Evolutionary conservation across 2,113 vertebrate genomes (phyloP).

Genomic region (Azemiops feae): DNA sequence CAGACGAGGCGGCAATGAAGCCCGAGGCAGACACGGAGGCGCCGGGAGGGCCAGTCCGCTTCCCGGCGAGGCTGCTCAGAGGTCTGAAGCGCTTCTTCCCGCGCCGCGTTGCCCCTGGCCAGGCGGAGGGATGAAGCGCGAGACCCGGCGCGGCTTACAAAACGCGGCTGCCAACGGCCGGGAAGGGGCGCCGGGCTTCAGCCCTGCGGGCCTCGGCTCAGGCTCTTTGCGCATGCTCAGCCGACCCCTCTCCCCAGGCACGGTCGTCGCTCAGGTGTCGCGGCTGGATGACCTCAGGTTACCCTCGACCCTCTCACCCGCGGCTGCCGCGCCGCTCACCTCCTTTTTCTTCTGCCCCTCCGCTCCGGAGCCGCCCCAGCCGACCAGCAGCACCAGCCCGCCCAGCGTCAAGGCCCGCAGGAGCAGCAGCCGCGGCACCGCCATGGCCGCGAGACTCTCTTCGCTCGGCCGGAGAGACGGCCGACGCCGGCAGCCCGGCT

Average conservation of each 20-base stretch:
- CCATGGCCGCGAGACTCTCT: slow-evolving; percentile 15
- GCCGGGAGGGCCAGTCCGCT: neutral
- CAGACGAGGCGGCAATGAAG: neutral
- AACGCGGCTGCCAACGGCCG: too few species aligned
- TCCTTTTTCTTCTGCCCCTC: slow-evolving; percentile 82
- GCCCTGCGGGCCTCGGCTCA: neutral
- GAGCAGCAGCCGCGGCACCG: slow-evolving; percentile 1
- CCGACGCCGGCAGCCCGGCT: neutral
- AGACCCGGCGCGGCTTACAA: too few species aligned
- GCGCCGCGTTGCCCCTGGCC: too few species aligned
- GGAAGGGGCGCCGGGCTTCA: neutral
- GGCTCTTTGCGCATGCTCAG: neutral
- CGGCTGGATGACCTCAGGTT: neutral
- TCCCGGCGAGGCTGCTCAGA: neutral
- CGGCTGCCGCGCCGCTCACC: slow-evolving; percentile 55
- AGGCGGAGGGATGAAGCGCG: neutral
- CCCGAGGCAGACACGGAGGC: neutral
- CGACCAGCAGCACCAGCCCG: slow-evolving; percentile 39
- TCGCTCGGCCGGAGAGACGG: neutral
- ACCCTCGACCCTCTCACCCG: neutral
- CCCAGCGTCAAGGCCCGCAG: neutral
- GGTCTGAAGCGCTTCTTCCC: neutral
- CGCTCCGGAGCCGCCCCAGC: slow-evolving; percentile 32
- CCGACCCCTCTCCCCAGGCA: neutral
- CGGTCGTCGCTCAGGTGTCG: neutral